Percentiles rank a stretch among this genome's conserved stretches.
Evolutionary conservation across 2,888 invertebrate species (phyloP).

Genomic region (Melipona beecheii): DNA sequence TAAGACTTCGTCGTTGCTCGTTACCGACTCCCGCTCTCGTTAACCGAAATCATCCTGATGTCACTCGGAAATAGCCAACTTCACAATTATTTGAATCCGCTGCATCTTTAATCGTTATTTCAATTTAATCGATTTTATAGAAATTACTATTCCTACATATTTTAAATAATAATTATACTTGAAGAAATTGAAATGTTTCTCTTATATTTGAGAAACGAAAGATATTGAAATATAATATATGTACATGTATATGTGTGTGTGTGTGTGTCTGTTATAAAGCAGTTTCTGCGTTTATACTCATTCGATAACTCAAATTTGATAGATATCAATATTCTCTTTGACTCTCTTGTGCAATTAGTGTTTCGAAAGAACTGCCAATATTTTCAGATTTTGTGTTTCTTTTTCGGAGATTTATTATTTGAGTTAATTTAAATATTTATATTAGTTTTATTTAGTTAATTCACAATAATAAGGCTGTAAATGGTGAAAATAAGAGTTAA

Average conservation of each 20-base stretch:
- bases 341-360: background rate
- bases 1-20: background rate
- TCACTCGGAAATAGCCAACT: background rate
- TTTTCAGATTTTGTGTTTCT: slow-evolving; percentile 3
- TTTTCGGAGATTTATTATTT: background rate
- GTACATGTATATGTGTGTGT: background rate
- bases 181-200: slow-evolving; percentile 28
- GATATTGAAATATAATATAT: slow-evolving; percentile 4
- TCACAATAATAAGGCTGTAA: background rate
- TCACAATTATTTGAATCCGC: slow-evolving; percentile 3
- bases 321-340: background rate
- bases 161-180: slow-evolving; percentile 6
- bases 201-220: slow-evolving; percentile 3
- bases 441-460: background rate
- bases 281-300: background rate
- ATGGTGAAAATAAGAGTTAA: background rate
- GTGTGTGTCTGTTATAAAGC: slow-evolving; percentile 19
- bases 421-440: background rate
- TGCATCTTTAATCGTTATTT: background rate
- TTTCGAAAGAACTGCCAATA: slow-evolving; percentile 25
- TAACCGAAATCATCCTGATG: background rate
- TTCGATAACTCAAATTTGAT: slow-evolving; percentile 10
- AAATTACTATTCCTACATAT: slow-evolving; percentile 1
- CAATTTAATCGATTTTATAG: slow-evolving; percentile 10
- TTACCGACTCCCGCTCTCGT: background rate